Base-by-base conservation (phyloP, 2,888 invertebrate species). In the Aquatica leii region DNA sequence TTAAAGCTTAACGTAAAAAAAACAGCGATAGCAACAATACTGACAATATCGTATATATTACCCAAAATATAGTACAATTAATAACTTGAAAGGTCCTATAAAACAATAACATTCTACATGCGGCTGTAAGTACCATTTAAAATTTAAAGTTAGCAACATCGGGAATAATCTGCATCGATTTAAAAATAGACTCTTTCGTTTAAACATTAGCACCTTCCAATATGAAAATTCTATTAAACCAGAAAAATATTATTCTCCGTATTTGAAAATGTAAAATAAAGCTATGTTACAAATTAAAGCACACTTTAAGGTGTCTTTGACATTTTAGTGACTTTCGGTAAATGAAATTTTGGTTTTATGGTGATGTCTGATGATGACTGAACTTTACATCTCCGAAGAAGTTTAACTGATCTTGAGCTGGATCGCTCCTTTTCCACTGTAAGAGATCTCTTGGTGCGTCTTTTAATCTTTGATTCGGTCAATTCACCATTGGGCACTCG, bases 351-450 rank as follows among this genome's bases (percentile, higher is more conserved):
- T 51, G 69, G 62, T 54, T 67, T 67, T 37, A 54, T 56, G 40
- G 59, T 59, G 14, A 62, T 50, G 11, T 70, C 70, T n/a, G 60
- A 59, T 12, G 70, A 53, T 52, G 60, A 65, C 57, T 71, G 68
- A 5, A 69, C 52, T 17, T 70, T 69, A 20, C 74, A 74, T 17
- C 80, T 74, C 9, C 80, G 70, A 37, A 80, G 65, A 40, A 81
- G 77, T 73, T 81, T 81, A 46, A 81, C 77, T 52, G 79, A 79
- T 49, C 78, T 76, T 4, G 79, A 76, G 66, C 73, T 78, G 56
- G 70, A 62, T 71, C 79, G 76, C 65, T 81, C 78, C 69, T 78
- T 80, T 41, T 81, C 81, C 46, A 77, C 68, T 56, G 72, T 74
- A 12, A 81, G 70, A 4, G 80, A 73, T 57, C 81, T 70, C 70